These are phyloP conservation scores for Archips xylosteana DNA, from an alignment of 2,888 invertebrate species.

Conservation along the genomic window DNA sequence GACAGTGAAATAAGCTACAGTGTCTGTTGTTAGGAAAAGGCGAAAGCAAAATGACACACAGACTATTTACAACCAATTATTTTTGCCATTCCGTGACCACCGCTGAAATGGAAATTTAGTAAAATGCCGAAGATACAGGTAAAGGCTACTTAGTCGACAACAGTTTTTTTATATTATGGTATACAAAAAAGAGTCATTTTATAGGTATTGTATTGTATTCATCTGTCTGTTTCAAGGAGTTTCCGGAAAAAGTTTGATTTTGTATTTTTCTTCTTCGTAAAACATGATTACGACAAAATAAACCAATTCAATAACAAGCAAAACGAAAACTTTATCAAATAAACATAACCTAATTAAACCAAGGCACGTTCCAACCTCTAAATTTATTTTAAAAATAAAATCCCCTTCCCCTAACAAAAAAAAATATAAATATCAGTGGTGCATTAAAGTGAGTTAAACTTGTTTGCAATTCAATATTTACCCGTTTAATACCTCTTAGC, in stretches of 20 bases:
- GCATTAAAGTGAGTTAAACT: conserved; percentile 80
- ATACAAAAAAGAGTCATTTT: too few species aligned
- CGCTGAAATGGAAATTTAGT: neutral
- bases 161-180: too few species aligned
- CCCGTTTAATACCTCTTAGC: conserved; percentile 68
- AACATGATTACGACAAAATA: neutral
- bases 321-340: conserved; percentile 9
- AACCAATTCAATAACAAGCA: neutral
- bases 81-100: neutral
- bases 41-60: neutral
- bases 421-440: conserved; percentile 76
- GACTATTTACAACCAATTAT: neutral
- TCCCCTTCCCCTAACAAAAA: conserved; percentile 52
- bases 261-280: neutral
- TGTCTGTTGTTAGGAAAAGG: too few species aligned
- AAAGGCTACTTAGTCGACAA: too few species aligned
- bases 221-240: neutral
- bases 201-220: too few species aligned
- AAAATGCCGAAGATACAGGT: too few species aligned
- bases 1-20: neutral
- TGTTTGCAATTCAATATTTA: conserved; percentile 82
- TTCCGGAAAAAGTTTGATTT: neutral
- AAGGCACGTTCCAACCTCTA: conserved; percentile 24
- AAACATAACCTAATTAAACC: conserved; percentile 29
- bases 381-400: conserved; percentile 37